These are phyloP conservation scores for Delphinus delphis DNA, from an alignment of 2,113 vertebrate species.

Conservation along the genomic window DNA sequence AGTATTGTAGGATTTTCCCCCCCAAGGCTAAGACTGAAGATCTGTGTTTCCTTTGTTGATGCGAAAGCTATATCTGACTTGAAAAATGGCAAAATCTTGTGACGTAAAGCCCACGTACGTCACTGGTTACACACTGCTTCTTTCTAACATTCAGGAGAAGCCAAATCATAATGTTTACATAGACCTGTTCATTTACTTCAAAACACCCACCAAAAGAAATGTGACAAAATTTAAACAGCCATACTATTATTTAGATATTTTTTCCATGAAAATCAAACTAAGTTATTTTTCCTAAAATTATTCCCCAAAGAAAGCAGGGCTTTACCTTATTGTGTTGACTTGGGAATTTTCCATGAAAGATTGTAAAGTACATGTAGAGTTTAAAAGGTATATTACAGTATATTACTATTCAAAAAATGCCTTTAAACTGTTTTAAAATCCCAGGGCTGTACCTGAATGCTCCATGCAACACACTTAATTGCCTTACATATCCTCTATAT, in stretches of 20 bases:
- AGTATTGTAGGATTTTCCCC: neutral
- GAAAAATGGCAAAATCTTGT: conserved; percentile 47
- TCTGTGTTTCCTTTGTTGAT: conserved; percentile 55
- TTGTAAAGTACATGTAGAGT: neutral
- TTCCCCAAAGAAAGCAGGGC: neutral
- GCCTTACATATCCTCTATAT: neutral
- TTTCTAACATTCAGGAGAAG: conserved; percentile 76
- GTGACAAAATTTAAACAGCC: conserved; percentile 78
- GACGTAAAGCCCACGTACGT: conserved; percentile 58
- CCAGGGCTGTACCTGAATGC: neutral
- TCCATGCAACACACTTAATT: neutral
- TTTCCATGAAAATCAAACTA: conserved; percentile 71
- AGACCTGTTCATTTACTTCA: conserved; percentile 75
- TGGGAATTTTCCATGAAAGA: conserved; percentile 57
- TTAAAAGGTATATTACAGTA: conserved; percentile 39
- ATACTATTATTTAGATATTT: conserved; percentile 64
- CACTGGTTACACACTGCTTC: conserved; percentile 77
- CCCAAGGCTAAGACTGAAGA: neutral
- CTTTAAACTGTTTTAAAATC: conserved; percentile 54
- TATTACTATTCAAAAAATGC: conserved; percentile 29
- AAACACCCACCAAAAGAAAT: conserved; percentile 77
- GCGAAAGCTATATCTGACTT: conserved; percentile 42
- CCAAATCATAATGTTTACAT: conserved; percentile 82
- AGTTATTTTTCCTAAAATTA: conserved; percentile 57
- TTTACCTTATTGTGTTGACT: conserved; percentile 27